Base-by-base conservation (phyloP, 1,140 invertebrate species). In the Globodera rostochiensis region DNA sequence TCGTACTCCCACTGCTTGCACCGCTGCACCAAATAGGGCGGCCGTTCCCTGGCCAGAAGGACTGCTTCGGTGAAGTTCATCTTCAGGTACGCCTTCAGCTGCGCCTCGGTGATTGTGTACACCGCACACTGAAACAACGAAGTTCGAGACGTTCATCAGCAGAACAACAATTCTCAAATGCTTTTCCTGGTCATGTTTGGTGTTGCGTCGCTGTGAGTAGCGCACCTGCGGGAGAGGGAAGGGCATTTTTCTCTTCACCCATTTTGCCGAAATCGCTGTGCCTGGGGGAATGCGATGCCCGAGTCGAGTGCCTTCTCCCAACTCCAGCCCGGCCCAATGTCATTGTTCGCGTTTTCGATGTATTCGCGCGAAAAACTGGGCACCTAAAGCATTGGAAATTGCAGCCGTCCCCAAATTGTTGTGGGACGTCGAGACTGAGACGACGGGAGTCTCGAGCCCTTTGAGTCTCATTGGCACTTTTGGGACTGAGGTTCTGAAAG, bases 231-330 rank as follows among this genome's bases (percentile, higher is more conserved):
- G 11, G 50, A 6, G 11, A 49, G 5, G 53, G 50, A 11, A 69
- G 0, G 47, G n/a, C 47, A 64, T 25, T 21, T 36, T 7, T 13
- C 50, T 13, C 50, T 13, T 53, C 50, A 7, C 50, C 50, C 50
- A 53, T 9, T 9, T 53, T 7, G 19, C 4, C 50, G 47, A 79
- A 73, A 3, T 25, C 47, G 60, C 53, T 25, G n/a, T 60, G 82
- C 78, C 64, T 77, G 73, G 5, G 88, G 88, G 81, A 90, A 89
- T 19, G 86, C 86, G 57, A 89, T 87, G 11, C 82, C 84, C n/a
- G 84, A 84, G 45, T 86, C 71, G 6, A 88, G 81, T 15, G 87
- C 87, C 79, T 88, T 88, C 36, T 89, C 87, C 87, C 88, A 89
- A 36, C 83, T 83, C 86, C 83, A 86, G 15, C 86, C 75, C 53